These are phyloP conservation scores for Neodiprion fabricii DNA, from an alignment of 1,140 invertebrate species.

Conservation along the genomic window DNA sequence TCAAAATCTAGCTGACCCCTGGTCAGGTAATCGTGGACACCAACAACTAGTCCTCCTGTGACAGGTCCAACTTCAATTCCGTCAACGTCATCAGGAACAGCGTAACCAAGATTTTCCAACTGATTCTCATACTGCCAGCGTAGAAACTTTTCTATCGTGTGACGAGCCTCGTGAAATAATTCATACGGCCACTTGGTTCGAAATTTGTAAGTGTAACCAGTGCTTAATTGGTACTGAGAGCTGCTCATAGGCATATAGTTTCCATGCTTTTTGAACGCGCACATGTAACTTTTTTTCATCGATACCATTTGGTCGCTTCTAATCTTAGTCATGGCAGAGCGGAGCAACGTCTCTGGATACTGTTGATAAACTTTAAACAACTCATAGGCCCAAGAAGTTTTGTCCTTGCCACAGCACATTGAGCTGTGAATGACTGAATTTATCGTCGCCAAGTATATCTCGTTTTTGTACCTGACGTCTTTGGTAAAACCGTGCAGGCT, in stretches of 20 bases:
- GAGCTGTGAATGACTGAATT: constrained; percentile 68
- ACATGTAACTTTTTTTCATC: constrained; percentile 57
- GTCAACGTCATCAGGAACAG: constrained; percentile 23
- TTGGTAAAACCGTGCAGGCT: constrained; percentile 39
- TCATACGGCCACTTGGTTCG: constrained; percentile 62
- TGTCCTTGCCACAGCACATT: constrained; percentile 67
- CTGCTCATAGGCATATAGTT: constrained; percentile 64
- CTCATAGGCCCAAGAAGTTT: constrained; percentile 68
- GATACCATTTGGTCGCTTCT: constrained; percentile 66
- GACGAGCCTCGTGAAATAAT: constrained; percentile 54
- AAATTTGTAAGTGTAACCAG: constrained; percentile 59
- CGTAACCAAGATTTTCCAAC: neutral
- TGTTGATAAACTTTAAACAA: constrained; percentile 76
- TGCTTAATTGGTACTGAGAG: constrained; percentile 64
- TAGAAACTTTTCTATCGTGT: constrained; percentile 43
- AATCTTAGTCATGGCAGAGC: constrained; percentile 66
- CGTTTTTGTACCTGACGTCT: constrained; percentile 45
- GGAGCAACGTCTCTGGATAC: constrained; percentile 69
- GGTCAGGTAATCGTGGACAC: constrained; percentile 46
- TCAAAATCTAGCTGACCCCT: constrained; percentile 55
- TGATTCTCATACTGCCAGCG: constrained; percentile 36
- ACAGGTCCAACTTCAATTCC: constrained; percentile 41
- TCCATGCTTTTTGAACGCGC: constrained; percentile 47
- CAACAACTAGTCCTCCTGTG: constrained; percentile 46
- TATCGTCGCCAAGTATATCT: constrained; percentile 56